phyloP scores from a whole-genome alignment of 2,113 vertebrate genomes.

The Pterocles orientalis region DNA sequence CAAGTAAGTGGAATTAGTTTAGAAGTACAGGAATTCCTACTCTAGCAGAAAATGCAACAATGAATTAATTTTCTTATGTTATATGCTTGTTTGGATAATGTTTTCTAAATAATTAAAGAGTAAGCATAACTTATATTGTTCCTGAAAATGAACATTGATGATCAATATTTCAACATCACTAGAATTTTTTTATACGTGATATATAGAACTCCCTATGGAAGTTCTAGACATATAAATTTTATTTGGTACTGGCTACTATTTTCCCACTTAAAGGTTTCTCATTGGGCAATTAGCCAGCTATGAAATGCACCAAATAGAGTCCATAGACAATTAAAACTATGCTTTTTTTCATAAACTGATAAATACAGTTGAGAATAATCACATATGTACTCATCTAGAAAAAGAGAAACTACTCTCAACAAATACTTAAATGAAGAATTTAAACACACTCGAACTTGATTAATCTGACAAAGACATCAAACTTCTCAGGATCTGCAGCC shows the following conservation, averaged over 20 bases:
- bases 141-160: neutral
- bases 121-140: neutral
- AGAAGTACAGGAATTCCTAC: neutral
- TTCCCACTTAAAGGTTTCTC: neutral
- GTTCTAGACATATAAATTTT: neutral
- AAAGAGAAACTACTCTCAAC: neutral
- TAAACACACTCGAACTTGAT: neutral
- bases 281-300: neutral
- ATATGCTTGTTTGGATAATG: neutral
- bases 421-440: neutral
- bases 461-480: neutral
- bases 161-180: neutral
- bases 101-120: neutral
- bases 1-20: neutral
- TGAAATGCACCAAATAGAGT: neutral
- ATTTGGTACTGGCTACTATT: neutral
- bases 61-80: neutral
- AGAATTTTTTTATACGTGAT: accelerated
- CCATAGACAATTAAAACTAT: neutral
- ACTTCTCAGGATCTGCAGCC: neutral
- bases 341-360: neutral
- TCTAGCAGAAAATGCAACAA: neutral
- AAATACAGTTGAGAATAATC: neutral
- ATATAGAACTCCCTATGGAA: neutral
- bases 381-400: neutral